Evolutionary conservation across 1,140 invertebrate species (phyloP).

Genomic region (Andricus grossulariae): DNA sequence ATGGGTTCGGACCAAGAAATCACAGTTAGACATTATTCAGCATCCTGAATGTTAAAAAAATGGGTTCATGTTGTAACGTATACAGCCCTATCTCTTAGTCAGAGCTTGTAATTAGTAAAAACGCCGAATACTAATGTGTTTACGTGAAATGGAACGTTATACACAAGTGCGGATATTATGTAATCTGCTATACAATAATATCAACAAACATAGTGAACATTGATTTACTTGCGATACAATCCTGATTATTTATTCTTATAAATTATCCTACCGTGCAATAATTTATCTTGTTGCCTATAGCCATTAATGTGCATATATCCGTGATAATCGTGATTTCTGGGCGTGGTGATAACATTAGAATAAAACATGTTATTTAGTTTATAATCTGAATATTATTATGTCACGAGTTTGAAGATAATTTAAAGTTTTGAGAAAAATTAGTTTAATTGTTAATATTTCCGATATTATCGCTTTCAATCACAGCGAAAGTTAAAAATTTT

Average conservation of each 20-base stretch:
- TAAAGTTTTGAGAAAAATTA: no score
- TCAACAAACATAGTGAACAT: background rate
- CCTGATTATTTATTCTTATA: slow-evolving; percentile 23
- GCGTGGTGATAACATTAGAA: background rate
- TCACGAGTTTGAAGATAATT: no score
- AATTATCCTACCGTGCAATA: slow-evolving; percentile 4
- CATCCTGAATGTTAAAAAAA: no score
- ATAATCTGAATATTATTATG: no score
- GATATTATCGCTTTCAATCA: no score
- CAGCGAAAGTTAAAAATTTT: no score
- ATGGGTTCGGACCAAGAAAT: no score
- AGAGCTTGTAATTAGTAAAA: slow-evolving; percentile 9
- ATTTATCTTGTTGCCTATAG: background rate
- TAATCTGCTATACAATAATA: background rate
- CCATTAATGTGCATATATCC: background rate
- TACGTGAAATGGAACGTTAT: slow-evolving; percentile 16
- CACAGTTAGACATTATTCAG: no score
- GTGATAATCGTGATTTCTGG: background rate
- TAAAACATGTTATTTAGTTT: background rate
- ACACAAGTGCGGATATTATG: slow-evolving; percentile 8
- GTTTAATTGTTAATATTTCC: no score
- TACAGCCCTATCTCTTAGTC: no score
- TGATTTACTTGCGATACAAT: slow-evolving; percentile 21
- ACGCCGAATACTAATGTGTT: slow-evolving; percentile 7
- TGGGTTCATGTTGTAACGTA: background rate